phyloP scores from a whole-genome alignment of 2,113 vertebrate genomes.

The Phylloscopus trochilus region DNA sequence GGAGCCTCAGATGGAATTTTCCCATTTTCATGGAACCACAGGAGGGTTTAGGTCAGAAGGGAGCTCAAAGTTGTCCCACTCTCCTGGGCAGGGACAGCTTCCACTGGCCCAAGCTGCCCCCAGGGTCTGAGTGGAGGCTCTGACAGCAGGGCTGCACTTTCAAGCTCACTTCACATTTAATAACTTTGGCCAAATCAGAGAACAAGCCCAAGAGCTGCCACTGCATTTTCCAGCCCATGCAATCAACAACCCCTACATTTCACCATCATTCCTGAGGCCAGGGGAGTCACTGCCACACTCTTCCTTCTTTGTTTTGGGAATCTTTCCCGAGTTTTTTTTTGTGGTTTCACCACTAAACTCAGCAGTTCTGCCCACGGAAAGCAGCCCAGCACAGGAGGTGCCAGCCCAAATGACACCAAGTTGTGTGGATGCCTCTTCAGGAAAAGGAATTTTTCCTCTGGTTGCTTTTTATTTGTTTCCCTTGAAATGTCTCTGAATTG shows the following conservation, averaged over 20 bases:
- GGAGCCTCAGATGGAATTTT: neutral
- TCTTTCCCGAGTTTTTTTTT: neutral
- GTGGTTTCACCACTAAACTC: neutral
- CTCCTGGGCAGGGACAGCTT: neutral
- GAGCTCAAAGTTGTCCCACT: neutral
- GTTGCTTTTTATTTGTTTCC: neutral
- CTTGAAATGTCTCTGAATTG: neutral
- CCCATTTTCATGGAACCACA: neutral
- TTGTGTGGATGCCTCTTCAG: neutral
- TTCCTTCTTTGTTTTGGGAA: neutral
- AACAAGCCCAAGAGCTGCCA: neutral
- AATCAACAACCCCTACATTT: accelerated
- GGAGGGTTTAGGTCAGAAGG: neutral
- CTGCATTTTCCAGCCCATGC: neutral
- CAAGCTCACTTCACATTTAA: neutral
- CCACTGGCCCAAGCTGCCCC: neutral
- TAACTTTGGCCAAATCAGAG: neutral
- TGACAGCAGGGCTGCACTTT: neutral
- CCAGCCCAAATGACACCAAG: neutral
- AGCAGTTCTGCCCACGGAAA: neutral
- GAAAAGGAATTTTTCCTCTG: neutral
- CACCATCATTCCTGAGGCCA: neutral
- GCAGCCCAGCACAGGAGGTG: neutral
- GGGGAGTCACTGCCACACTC: neutral
- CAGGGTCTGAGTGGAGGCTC: neutral